Conservation (phyloP, 1,140 invertebrate genomes). For the Zaprionus tsacasi region DNA sequence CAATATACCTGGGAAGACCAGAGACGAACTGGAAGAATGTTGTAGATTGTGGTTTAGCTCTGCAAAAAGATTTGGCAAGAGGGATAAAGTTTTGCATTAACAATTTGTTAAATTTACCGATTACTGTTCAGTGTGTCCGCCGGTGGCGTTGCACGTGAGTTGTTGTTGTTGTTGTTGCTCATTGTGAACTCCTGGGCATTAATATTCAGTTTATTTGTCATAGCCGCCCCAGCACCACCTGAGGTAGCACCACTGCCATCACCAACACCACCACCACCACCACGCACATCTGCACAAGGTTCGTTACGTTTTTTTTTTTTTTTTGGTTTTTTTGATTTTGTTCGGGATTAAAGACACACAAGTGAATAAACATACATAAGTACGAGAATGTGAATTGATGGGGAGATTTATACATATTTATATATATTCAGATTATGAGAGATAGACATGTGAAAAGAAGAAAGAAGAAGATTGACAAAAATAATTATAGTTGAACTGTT, state of each 20-base stretch:
- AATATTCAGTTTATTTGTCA: conserved; percentile 89
- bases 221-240: conserved; percentile 33
- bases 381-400: conserved; percentile 20
- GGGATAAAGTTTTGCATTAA: conserved; percentile 69
- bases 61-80: conserved; percentile 73
- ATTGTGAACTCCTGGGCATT: conserved; percentile 94
- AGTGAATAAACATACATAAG: conserved; percentile 24
- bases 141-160: conserved; percentile 57
- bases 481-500: conserved; percentile 21
- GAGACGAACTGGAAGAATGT: conserved; percentile 84
- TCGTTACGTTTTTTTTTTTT: conserved; percentile 11
- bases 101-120: conserved; percentile 69
- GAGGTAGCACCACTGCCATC: conserved; percentile 57
- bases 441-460: conserved; percentile 40
- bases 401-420: conserved; percentile 17
- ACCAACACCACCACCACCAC: conserved; percentile 46
- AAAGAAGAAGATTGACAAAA: conserved; percentile 36
- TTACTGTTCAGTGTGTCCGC: conserved; percentile 63
- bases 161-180: conserved; percentile 84
- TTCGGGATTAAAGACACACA: conserved; percentile 32
- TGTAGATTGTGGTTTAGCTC: conserved; percentile 83
- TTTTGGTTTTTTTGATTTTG: not conserved
- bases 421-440: conserved; percentile 10
- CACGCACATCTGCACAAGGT: conserved; percentile 65
- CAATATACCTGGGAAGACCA: conserved; percentile 84